phyloP scores from a whole-genome alignment of 1,140 invertebrate genomes.

The Habropoda laboriosa region DNA sequence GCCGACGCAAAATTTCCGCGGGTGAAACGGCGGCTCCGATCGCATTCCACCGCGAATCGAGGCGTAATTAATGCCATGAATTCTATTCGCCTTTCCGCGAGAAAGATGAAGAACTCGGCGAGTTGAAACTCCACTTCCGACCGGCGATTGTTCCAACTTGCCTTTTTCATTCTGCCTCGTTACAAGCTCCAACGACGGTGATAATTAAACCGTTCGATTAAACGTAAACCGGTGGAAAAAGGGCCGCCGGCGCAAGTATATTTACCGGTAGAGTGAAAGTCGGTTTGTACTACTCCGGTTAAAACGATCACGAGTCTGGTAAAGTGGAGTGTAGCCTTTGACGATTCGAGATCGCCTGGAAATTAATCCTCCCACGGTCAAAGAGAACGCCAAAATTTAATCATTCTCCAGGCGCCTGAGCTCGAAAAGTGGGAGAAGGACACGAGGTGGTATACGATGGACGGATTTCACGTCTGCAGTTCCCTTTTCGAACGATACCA shows the following conservation, averaged over 20 bases:
- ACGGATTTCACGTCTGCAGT: neutral
- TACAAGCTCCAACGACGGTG: neutral
- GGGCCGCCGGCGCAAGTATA: neutral
- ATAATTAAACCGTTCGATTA: constrained; percentile 34
- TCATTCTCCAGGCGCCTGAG: neutral
- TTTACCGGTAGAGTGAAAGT: neutral
- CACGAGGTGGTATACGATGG: neutral
- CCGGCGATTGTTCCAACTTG: neutral
- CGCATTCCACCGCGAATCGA: neutral
- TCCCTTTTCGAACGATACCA: neutral
- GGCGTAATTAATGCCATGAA: neutral
- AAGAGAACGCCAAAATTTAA: neutral
- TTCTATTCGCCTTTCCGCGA: neutral
- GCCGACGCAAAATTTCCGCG: neutral
- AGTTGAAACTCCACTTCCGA: neutral
- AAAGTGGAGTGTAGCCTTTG: neutral
- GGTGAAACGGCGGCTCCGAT: neutral
- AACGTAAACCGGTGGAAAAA: neutral
- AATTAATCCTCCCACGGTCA: neutral
- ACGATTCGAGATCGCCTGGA: neutral
- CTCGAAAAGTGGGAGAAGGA: neutral
- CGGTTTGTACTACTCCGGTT: neutral
- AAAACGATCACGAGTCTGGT: neutral
- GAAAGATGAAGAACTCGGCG: neutral
- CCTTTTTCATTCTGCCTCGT: constrained; percentile 10